Conservation (phyloP, 2,113 vertebrate genomes). For the Limanda limanda region DNA sequence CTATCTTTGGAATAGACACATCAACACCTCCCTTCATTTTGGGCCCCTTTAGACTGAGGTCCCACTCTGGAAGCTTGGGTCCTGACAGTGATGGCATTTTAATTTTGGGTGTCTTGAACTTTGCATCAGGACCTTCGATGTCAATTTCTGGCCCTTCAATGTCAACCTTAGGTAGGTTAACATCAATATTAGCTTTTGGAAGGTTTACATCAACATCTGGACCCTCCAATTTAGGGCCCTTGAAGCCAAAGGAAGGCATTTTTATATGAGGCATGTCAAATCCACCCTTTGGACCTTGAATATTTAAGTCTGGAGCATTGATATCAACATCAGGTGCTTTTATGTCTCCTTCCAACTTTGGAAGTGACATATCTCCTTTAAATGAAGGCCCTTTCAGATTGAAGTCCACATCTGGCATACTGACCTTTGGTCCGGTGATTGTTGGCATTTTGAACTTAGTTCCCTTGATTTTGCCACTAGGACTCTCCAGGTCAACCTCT, state of each 20-base stretch:
- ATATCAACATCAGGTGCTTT: conserved; percentile 55
- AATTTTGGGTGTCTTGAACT: conserved; percentile 23
- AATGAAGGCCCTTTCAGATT: conserved; percentile 68
- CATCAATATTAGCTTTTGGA: background rate
- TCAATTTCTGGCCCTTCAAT: background rate
- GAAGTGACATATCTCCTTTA: conserved; percentile 67
- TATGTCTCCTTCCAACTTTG: conserved; percentile 50
- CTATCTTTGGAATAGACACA: conserved; percentile 18
- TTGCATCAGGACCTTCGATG: background rate
- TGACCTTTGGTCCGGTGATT: background rate
- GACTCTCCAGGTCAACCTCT: background rate
- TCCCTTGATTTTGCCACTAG: conserved; percentile 60
- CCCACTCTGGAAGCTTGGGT: conserved; percentile 17
- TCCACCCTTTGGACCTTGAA: background rate
- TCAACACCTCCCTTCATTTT: conserved; percentile 38
- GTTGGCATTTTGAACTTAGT: conserved; percentile 49
- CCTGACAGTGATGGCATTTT: conserved; percentile 18
- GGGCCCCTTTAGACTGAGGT: conserved; percentile 10
- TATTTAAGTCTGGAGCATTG: background rate
- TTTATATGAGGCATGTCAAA: conserved; percentile 30
- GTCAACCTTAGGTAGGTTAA: conserved; percentile 1
- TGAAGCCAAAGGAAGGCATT: conserved; percentile 11
- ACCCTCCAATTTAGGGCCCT: background rate
- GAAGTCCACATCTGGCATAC: conserved; percentile 75
- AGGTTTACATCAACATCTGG: conserved; percentile 22